Conservation (phyloP, 92 coral and sea anemone genomes). For the Porites evermanni region DNA sequence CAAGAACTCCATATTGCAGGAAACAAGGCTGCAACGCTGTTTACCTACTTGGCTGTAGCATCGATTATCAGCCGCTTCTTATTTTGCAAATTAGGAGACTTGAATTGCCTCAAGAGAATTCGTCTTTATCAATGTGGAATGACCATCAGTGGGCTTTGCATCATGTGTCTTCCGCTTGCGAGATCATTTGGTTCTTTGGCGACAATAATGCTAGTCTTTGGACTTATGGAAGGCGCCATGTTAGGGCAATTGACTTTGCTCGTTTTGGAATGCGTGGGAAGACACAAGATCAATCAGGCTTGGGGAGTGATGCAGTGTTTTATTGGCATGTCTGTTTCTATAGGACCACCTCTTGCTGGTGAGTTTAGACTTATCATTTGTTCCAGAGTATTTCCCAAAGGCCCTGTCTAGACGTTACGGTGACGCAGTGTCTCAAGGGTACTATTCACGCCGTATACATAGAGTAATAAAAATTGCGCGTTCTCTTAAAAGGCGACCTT, state of each 20-base stretch:
- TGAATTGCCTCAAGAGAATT: constrained; percentile 49
- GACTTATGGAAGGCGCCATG: constrained; percentile 72
- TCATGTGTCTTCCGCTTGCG: constrained; percentile 40
- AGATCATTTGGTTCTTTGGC: constrained; percentile 38
- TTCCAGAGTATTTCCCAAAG: not conserved
- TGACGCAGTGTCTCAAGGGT: no score
- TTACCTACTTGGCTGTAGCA: constrained; percentile 54
- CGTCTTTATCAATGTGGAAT: constrained; percentile 60
- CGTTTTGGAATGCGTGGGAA: constrained; percentile 55
- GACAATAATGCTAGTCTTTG: constrained; percentile 45
- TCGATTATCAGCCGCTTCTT: constrained; percentile 62
- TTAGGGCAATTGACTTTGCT: constrained; percentile 54
- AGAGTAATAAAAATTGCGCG: no score
- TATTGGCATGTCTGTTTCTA: constrained; percentile 5
- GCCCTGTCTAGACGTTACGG: no score
- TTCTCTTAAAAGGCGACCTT: no score
- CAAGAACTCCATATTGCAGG: constrained; percentile 57
- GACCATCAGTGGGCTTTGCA: constrained; percentile 52
- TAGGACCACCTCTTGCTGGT: constrained; percentile 62
- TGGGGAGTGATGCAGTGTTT: constrained; percentile 31
- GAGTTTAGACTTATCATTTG: not conserved
- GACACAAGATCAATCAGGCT: constrained; percentile 47
- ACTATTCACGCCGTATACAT: no score
- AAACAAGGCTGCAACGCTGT: constrained; percentile 61
- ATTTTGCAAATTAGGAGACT: constrained; percentile 65